Evolutionary conservation across 64 coral and sea anemone species (phyloP).

Genomic region (Pocillopora verrucosa): DNA sequence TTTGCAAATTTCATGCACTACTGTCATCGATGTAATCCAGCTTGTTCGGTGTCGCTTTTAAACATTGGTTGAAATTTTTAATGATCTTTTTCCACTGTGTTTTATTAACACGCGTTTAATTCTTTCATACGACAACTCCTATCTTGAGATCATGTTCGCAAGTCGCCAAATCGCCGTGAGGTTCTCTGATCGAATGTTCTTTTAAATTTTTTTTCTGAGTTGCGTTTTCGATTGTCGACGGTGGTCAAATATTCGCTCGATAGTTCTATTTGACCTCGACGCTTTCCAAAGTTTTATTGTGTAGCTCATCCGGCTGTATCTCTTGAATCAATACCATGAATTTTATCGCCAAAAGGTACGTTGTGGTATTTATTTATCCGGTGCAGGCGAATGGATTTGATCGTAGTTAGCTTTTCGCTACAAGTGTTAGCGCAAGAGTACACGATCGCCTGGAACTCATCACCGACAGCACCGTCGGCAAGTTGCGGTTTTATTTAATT

Average conservation of each 20-base stretch:
- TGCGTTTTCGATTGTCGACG: not conserved
- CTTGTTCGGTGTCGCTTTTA: not conserved
- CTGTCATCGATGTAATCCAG: not conserved
- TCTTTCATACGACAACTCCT: not conserved
- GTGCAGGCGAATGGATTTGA: not conserved
- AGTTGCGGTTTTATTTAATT: not conserved
- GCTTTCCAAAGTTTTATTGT: not conserved
- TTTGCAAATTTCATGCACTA: not conserved
- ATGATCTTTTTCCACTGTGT: not conserved
- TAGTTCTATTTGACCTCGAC: not conserved
- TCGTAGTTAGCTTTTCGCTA: not conserved
- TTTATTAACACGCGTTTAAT: conserved; percentile 1
- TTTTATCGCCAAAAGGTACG: conserved; percentile 26
- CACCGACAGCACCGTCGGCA: not conserved
- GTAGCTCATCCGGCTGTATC: not conserved
- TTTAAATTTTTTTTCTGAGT: not conserved
- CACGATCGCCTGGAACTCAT: not conserved
- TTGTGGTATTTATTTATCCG: not conserved
- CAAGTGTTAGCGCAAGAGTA: not conserved
- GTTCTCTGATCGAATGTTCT: not conserved
- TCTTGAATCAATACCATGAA: not conserved
- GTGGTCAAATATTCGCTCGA: not conserved
- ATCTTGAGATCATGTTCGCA: no score
- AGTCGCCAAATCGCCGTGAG: not conserved
- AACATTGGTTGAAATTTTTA: not conserved